These are phyloP conservation scores for Akabosia matsudoensis DNA, from an alignment of 1,140 invertebrate species.

Conservation along the genomic window DNA sequence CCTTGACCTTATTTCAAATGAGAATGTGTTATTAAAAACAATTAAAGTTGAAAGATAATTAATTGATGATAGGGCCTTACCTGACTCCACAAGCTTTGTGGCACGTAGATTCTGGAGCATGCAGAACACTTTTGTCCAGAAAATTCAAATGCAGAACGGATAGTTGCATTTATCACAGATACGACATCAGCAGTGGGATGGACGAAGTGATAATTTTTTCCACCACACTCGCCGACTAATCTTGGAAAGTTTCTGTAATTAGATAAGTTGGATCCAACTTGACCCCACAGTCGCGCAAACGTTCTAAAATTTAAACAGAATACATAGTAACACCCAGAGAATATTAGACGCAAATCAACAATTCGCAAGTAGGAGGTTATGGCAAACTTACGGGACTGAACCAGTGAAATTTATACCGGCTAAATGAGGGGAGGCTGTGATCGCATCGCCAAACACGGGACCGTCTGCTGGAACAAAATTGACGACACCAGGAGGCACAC, in stretches of 20 bases:
- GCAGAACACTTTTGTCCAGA: conserved; percentile 99
- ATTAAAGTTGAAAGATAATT: neutral
- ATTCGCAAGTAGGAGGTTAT: no score
- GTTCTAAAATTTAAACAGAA: conserved; percentile 61
- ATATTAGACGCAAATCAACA: no score
- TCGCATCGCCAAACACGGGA: conserved; percentile 87
- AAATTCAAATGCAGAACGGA: conserved; percentile 90
- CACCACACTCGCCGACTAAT: conserved; percentile 93
- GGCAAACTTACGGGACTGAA: conserved; percentile 74
- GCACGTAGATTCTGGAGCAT: conserved; percentile 92
- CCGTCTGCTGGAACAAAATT: conserved; percentile 96
- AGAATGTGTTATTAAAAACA: neutral
- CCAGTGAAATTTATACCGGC: conserved; percentile 93
- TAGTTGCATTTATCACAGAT: conserved; percentile 61
- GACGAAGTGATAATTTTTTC: conserved; percentile 98
- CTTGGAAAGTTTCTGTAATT: conserved; percentile 88
- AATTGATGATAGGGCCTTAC: conserved; percentile 52
- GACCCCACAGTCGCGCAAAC: conserved; percentile 88
- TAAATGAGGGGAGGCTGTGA: conserved; percentile 79
- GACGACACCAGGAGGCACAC: conserved; percentile 90
- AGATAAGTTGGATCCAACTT: conserved; percentile 84
- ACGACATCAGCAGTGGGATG: conserved; percentile 84
- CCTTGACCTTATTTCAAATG: conserved; percentile 60
- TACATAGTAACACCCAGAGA: neutral
- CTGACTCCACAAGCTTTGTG: conserved; percentile 81